Evolutionary conservation across 2,113 vertebrate genomes (phyloP).

Genomic region (Arvicanthis niloticus): DNA sequence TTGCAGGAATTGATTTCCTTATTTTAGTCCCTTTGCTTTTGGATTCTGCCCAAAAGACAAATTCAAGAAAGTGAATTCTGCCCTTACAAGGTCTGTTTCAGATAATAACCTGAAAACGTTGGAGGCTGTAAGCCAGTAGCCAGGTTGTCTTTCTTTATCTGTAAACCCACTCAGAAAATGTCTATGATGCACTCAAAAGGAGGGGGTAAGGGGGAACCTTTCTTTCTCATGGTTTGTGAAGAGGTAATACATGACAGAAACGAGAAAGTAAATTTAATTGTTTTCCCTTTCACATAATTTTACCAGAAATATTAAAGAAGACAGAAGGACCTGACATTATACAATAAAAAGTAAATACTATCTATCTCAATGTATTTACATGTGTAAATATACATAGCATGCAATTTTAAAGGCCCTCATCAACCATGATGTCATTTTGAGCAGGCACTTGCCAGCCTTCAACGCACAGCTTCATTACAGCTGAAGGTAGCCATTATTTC

Average conservation of each 20-base stretch:
- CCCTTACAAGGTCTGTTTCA: slow-evolving; percentile 67
- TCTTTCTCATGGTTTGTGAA: slow-evolving; percentile 27
- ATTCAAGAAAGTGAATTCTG: slow-evolving; percentile 76
- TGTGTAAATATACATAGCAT: neutral
- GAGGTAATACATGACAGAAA: slow-evolving; percentile 4
- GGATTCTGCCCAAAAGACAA: slow-evolving; percentile 74
- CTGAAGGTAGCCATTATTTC: neutral
- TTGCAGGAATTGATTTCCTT: slow-evolving; percentile 83
- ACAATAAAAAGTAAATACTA: neutral
- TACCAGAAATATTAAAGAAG: slow-evolving; percentile 35
- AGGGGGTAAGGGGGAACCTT: neutral
- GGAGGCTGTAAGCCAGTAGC: slow-evolving; percentile 53
- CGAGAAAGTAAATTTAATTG: neutral
- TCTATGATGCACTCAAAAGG: slow-evolving; percentile 28
- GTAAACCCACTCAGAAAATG: slow-evolving; percentile 61
- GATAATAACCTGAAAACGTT: slow-evolving; percentile 74
- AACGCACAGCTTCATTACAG: neutral
- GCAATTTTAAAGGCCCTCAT: slow-evolving; percentile 37
- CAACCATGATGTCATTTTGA: slow-evolving; percentile 44
- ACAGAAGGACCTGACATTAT: neutral
- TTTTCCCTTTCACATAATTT: slow-evolving; percentile 65
- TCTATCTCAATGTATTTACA: neutral
- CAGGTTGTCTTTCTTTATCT: slow-evolving; percentile 69
- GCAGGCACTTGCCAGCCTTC: slow-evolving; percentile 5
- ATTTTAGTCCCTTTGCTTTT: slow-evolving; percentile 81